A percentile compares a stretch with the other conserved stretches of the same genome.
Evolutionary conservation across 2,113 vertebrate genomes (phyloP).

Genomic region (Spilogale gracilis): DNA sequence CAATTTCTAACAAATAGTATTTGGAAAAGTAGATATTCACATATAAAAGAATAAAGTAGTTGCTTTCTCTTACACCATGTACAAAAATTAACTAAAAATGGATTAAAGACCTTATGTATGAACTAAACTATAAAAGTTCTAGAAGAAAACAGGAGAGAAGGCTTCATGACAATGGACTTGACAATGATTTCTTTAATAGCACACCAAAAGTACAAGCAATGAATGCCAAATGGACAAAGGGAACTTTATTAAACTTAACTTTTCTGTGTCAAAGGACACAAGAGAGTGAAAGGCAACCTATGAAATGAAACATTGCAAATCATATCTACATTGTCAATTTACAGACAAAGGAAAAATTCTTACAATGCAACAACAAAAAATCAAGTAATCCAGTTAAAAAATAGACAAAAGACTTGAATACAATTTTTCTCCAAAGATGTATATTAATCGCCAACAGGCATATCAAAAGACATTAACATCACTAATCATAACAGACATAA

Average conservation of each 20-base stretch:
- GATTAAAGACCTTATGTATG: not conserved
- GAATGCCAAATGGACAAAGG: not conserved
- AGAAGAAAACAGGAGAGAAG: not conserved
- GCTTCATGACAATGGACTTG: not conserved
- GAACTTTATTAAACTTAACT: not conserved
- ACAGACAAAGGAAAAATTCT: not conserved
- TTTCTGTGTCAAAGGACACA: not conserved
- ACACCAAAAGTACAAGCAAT: not conserved
- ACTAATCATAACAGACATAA: not conserved
- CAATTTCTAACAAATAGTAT: not conserved
- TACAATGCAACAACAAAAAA: not conserved
- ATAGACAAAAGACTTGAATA: not conserved
- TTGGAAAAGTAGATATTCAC: not conserved
- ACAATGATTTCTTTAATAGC: not conserved
- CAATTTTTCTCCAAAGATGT: not conserved
- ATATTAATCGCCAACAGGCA: not conserved
- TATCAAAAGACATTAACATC: not conserved
- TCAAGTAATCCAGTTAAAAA: not conserved
- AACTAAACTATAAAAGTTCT: not conserved
- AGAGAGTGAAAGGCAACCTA: not conserved
- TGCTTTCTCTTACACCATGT: not conserved
- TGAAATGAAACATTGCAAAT: not conserved
- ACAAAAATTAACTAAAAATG: not conserved
- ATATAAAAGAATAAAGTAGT: not conserved
- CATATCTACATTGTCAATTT: not conserved